Conservation (phyloP, 2,888 invertebrate genomes). For the Limnephilus lunatus region DNA sequence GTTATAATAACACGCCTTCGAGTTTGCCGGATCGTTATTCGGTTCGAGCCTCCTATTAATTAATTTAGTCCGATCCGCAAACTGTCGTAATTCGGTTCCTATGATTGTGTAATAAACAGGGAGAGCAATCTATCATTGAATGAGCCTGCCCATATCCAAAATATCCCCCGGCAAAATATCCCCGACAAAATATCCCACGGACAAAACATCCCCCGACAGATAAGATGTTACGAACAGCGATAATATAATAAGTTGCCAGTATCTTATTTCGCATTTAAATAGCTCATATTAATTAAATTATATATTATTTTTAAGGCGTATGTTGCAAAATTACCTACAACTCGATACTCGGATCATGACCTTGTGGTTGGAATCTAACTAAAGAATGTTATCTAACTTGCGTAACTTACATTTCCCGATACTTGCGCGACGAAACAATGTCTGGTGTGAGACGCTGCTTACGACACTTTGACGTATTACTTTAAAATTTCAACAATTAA, state of each 20-base stretch:
- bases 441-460: background rate
- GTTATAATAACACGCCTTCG: too few relatives aligned
- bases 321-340: slow-evolving; percentile 6
- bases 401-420: slow-evolving; percentile 12
- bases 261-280: background rate
- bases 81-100: background rate
- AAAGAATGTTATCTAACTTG: slow-evolving; percentile 23
- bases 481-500: background rate
- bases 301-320: background rate
- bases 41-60: background rate
- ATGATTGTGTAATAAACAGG: background rate
- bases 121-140: background rate
- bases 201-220: too few relatives aligned
- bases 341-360: slow-evolving; percentile 28
- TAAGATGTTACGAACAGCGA: background rate
- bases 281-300: background rate
- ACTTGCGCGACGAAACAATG: background rate
- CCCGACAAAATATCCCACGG: too few relatives aligned
- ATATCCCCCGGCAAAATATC: too few relatives aligned
- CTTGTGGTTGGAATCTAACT: slow-evolving; percentile 15
- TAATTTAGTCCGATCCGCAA: background rate
- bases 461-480: background rate
- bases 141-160: background rate
- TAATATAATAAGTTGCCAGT: background rate
- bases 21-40: too few relatives aligned